Evolutionary conservation across 2,888 invertebrate genomes (phyloP).

Genomic region (Nematopogon swammerdamellus): DNA sequence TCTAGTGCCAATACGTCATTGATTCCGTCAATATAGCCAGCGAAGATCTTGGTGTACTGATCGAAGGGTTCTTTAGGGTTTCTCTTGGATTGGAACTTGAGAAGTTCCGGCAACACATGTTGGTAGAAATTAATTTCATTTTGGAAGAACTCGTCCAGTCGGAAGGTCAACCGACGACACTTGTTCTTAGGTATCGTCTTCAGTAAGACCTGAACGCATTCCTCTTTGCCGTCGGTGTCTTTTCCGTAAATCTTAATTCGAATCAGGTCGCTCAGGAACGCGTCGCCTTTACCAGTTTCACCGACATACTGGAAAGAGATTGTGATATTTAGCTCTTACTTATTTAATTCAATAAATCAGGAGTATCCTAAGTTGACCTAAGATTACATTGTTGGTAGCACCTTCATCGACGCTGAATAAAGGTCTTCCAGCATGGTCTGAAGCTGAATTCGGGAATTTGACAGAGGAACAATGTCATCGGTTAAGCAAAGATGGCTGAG

Average conservation of each 20-base stretch:
- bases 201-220: conserved; percentile 53
- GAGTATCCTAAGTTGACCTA: background rate
- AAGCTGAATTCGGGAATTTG: too few relatives aligned
- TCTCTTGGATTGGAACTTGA: conserved; percentile 37
- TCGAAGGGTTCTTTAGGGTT: conserved; percentile 42
- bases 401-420: too few relatives aligned
- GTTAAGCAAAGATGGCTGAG: too few relatives aligned
- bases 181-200: conserved; percentile 66
- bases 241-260: conserved; percentile 55
- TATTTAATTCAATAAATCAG: background rate
- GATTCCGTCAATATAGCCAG: conserved; percentile 43
- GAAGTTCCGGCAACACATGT: conserved; percentile 39
- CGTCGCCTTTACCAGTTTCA: conserved; percentile 62
- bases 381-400: background rate
- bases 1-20: conserved; percentile 57
- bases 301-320: conserved; percentile 32
- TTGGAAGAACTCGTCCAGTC: conserved; percentile 63
- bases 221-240: conserved; percentile 19
- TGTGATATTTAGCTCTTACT: background rate
- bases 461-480: too few relatives aligned
- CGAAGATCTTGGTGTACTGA: conserved; percentile 45
- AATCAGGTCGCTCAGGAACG: conserved; percentile 64
- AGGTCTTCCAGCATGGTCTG: too few relatives aligned
- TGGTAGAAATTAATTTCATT: conserved; percentile 69
- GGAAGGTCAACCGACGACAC: conserved; percentile 60